phyloP scores from a whole-genome alignment of 2,113 vertebrate genomes.

The Corynorhinus townsendii region DNA sequence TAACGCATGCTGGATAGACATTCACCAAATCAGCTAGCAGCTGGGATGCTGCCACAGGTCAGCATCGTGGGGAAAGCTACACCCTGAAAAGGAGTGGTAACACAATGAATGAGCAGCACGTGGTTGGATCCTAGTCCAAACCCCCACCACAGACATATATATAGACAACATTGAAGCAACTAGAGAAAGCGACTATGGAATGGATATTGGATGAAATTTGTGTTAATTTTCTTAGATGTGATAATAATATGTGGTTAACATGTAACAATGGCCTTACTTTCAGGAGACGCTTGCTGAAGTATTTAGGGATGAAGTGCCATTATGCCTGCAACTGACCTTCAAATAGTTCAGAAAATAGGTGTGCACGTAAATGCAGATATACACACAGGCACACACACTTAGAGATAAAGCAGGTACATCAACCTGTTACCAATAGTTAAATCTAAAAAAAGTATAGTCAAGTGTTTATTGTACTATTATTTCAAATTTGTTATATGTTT shows the following conservation, averaged over 20 bases:
- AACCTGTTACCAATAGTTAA: background rate
- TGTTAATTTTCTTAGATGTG: background rate
- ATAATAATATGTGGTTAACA: background rate
- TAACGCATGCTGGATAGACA: background rate
- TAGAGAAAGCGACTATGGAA: background rate
- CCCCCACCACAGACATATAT: too few relatives aligned
- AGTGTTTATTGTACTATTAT: background rate
- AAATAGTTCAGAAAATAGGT: background rate
- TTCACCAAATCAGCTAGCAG: background rate
- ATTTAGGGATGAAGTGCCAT: background rate
- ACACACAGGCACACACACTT: background rate
- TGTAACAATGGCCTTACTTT: background rate
- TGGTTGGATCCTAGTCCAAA: background rate
- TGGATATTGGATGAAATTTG: background rate
- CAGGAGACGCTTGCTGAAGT: background rate
- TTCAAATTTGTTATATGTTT: background rate
- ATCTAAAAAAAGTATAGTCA: background rate
- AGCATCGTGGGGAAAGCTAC: background rate
- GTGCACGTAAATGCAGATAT: too few relatives aligned
- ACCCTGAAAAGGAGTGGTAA: background rate
- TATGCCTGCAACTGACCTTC: background rate
- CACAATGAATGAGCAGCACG: accelerated
- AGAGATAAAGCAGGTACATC: background rate
- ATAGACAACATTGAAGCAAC: background rate
- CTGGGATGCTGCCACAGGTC: background rate